These are phyloP conservation scores for Entomobrya multifasciata DNA, from an alignment of 2,888 invertebrate genomes.

Conservation along the genomic window DNA sequence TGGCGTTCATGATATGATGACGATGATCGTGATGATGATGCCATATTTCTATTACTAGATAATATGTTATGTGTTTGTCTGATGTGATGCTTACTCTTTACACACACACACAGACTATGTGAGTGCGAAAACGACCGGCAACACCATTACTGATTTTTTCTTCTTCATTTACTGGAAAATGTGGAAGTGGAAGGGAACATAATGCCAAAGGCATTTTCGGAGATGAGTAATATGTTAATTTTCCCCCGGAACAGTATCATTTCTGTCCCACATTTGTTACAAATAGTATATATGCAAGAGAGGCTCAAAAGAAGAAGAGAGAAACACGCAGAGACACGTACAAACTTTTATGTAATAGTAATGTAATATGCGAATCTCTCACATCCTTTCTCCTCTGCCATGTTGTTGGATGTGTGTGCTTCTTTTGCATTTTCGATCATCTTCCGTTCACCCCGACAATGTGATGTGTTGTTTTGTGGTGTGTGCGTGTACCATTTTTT, in stretches of 20 bases:
- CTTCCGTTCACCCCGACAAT: background rate
- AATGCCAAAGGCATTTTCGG: slow-evolving; percentile 59
- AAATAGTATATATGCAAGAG: background rate
- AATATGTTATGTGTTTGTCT: background rate
- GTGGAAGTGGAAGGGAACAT: slow-evolving; percentile 15
- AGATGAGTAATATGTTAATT: slow-evolving; percentile 71
- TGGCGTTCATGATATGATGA: background rate
- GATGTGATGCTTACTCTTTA: background rate
- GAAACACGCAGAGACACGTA: slow-evolving; percentile 22
- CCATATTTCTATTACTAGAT: background rate
- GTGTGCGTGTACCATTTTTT: background rate
- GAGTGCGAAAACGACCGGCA: background rate
- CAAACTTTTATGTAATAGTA: slow-evolving; percentile 44
- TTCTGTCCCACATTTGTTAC: slow-evolving; percentile 54
- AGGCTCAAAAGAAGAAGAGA: background rate
- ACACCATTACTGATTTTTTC: background rate
- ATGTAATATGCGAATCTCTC: slow-evolving; percentile 5
- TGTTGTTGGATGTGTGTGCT: too few relatives aligned
- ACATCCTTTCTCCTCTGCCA: background rate
- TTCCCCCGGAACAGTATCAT: slow-evolving; percentile 53
- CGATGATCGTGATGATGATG: background rate
- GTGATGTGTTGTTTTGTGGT: background rate
- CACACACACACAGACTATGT: background rate
- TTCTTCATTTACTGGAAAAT: background rate
- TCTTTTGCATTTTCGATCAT: background rate